These are phyloP conservation scores for Ceratina australensis DNA, from an alignment of 1,140 invertebrate genomes.

Conservation along the genomic window DNA sequence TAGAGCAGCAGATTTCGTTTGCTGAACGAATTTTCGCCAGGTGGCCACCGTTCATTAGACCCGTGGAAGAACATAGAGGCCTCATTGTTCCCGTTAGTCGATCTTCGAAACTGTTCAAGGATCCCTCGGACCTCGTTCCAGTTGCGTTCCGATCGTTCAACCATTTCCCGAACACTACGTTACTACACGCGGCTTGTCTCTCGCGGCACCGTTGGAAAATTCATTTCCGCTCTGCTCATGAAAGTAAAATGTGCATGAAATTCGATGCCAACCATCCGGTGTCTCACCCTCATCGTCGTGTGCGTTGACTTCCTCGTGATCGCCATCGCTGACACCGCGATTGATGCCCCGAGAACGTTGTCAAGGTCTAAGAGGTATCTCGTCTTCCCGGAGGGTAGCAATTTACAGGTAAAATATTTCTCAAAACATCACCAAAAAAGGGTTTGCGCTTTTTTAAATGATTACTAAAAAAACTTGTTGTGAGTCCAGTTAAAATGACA, in stretches of 20 bases:
- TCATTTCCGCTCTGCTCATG: neutral
- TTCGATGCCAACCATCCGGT: constrained; percentile 40
- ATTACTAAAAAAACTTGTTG: too few relatives aligned
- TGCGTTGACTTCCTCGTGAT: constrained; percentile 45
- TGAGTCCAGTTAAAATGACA: too few relatives aligned
- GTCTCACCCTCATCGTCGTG: constrained; percentile 21
- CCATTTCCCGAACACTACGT: too few relatives aligned
- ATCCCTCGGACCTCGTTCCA: constrained; percentile 1
- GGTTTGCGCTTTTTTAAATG: too few relatives aligned
- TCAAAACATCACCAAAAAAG: too few relatives aligned
- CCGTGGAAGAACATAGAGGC: neutral
- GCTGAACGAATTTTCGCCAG: constrained; percentile 38
- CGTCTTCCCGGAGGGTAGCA: constrained; percentile 76
- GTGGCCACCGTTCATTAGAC: constrained; percentile 29
- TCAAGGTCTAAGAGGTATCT: constrained; percentile 74
- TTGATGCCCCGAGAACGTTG: constrained; percentile 56
- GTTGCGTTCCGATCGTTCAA: constrained; percentile 12
- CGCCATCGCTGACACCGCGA: neutral
- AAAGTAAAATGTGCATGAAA: neutral
- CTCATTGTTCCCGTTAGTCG: constrained; percentile 44
- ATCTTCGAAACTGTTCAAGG: neutral
- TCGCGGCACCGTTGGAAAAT: neutral
- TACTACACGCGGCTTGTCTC: too few relatives aligned
- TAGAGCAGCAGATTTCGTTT: constrained; percentile 33
- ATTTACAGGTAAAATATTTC: constrained; percentile 74